Percentiles rank a stretch among this genome's conserved stretches.
Evolutionary conservation across 2,113 vertebrate species (phyloP).

Genomic region (Sinocyclocheilus anshuiensis): DNA sequence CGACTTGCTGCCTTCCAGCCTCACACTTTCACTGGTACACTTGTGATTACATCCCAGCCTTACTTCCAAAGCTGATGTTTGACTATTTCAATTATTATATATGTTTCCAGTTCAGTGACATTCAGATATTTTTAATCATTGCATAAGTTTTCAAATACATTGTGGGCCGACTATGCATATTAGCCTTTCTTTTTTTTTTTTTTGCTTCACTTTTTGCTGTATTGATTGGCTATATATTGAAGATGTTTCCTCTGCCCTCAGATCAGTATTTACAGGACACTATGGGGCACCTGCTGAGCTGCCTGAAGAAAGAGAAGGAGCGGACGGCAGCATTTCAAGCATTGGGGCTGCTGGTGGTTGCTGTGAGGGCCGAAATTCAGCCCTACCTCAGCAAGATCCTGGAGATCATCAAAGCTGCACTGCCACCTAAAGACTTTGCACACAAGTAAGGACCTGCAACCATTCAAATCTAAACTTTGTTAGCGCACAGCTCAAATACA

Average conservation of each 20-base stretch:
- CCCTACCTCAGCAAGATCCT: conserved; percentile 91
- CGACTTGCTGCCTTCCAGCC: conserved; percentile 94
- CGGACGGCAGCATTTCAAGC: conserved; percentile 94
- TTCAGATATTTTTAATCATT: background rate
- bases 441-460: conserved; percentile 84
- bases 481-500: background rate
- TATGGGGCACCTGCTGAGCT: conserved; percentile 93
- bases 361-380: conserved; percentile 91
- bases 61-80: background rate
- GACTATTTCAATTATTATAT: background rate
- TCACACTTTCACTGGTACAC: conserved; percentile 88
- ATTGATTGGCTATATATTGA: background rate
- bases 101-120: background rate
- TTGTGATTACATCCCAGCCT: background rate
- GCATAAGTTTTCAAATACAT: background rate
- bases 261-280: conserved; percentile 96
- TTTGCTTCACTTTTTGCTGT: background rate
- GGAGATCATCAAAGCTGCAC: conserved; percentile 94
- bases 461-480: background rate
- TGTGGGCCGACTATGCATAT: background rate
- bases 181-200: background rate
- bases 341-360: conserved; percentile 92
- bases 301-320: conserved; percentile 96
- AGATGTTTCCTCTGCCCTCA: conserved; percentile 54
- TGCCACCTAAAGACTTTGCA: conserved; percentile 96